Base-by-base conservation (phyloP, 2,797 vertebrate genomes). In the Hemibagrus guttatus region DNA sequence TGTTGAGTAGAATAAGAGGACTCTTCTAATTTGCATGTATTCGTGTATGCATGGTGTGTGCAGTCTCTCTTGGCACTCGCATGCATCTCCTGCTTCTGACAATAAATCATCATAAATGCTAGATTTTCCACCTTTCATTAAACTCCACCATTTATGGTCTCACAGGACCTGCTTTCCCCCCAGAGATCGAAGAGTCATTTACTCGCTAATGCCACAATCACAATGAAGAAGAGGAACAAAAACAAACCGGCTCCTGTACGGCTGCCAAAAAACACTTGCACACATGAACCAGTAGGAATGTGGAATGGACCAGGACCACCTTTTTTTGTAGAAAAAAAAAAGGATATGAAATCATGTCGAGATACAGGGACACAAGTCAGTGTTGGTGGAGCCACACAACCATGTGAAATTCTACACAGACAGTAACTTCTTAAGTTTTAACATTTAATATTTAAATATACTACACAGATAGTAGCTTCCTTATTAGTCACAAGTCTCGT, bases 81-180 rank as follows among this genome's bases (percentile, higher is more conserved):
- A 74, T n/a, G 35, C 81, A 82, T 88, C 85, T 72, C 61, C 49
- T 39, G 31, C 46, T 86, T 64, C 63, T 81, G 75, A 89, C 87
- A 89, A 90, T 91, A 90, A 89, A 91, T 90, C 91, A 90, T 89
- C 88, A 89, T 90, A 88, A 90, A 79, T 13, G 80, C 75, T 80
- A 72, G 86, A 86, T 89, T 88, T 85, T 90, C 74, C 58, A 54
- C 84, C 58, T 90, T 86, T 90, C 86, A 89, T 91, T 91, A 90
- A 86, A 89, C 89, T 81, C 84, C 81, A 66, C 75, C 84, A 85
- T 90, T 89, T 89, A 83, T 31, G 26, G 54, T 85, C 88, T 88
- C 87, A 46, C 2, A 71, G 83, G 86, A 88, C 16, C 26, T 31
- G 68, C 80, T 81, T 64, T 63, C 79, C 19, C 64, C 81, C 79